Evolutionary conservation across 2,888 invertebrate genomes (phyloP).

Genomic region (Trichopoda pennipes): DNA sequence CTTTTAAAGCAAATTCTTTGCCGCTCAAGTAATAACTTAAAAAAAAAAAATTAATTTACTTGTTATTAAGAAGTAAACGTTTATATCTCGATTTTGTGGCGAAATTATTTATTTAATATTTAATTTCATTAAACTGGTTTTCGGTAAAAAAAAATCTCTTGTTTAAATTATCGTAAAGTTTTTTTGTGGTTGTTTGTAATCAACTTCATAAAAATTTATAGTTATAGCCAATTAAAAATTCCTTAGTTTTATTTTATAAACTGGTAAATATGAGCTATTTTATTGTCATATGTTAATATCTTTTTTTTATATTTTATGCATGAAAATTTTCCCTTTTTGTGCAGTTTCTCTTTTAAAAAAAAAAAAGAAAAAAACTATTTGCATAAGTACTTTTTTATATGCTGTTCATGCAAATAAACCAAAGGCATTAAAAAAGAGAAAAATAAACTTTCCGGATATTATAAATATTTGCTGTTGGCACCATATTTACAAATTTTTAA

Average conservation of each 20-base stretch:
- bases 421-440: neutral
- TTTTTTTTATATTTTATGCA: neutral
- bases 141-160: too few species aligned
- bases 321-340: constrained; percentile 8
- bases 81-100: too few species aligned
- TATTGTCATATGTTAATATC: constrained; percentile 14
- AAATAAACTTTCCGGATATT: constrained; percentile 36
- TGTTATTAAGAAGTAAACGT: too few species aligned
- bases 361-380: too few species aligned
- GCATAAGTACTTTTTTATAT: constrained; percentile 27
- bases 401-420: constrained; percentile 1
- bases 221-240: constrained; percentile 22
- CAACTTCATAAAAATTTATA: neutral
- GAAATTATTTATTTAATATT: too few species aligned
- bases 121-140: too few species aligned
- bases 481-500: constrained; percentile 52
- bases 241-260: neutral
- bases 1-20: too few species aligned
- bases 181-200: neutral
- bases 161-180: neutral
- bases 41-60: too few species aligned
- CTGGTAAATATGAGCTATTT: constrained; percentile 3
- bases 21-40: too few species aligned
- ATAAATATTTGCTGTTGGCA: constrained; percentile 62
- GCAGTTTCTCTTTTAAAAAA: constrained; percentile 6